Evolutionary conservation across 2,888 invertebrate species (phyloP).

Genomic region (Aleiodes leptofemur): DNA sequence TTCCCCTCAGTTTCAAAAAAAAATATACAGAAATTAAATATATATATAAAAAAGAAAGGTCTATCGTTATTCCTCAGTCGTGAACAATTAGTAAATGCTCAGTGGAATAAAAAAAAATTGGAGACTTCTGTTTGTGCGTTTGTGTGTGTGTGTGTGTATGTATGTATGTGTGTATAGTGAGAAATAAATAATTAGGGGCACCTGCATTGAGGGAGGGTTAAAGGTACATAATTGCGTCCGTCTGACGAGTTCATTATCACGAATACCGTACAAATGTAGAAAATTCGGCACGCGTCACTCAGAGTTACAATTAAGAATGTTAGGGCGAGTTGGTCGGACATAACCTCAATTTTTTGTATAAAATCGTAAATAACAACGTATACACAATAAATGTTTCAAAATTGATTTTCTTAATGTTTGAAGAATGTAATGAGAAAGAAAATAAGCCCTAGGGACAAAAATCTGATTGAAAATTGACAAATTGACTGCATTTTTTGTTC

Average conservation of each 20-base stretch:
- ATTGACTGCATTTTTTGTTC: too few species aligned
- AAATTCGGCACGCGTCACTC: slow-evolving; percentile 55
- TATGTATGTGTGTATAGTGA: background rate
- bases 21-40: slow-evolving; percentile 6
- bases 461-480: too few species aligned
- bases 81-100: slow-evolving; percentile 37
- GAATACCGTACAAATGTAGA: slow-evolving; percentile 49
- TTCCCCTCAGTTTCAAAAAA: background rate
- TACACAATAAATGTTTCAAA: too few species aligned
- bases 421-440: too few species aligned
- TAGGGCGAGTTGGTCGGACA: background rate
- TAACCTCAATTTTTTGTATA: slow-evolving; percentile 30
- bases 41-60: background rate
- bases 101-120: slow-evolving; percentile 35
- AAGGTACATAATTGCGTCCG: slow-evolving; percentile 50
- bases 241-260: slow-evolving; percentile 56
- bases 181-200: slow-evolving; percentile 54
- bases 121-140: slow-evolving; percentile 8
- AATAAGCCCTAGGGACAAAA: too few species aligned
- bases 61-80: slow-evolving; percentile 19
- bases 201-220: slow-evolving; percentile 47
- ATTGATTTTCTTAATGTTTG: too few species aligned
- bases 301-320: slow-evolving; percentile 51
- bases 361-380: background rate
- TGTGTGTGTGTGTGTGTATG: too few species aligned